phyloP scores from a whole-genome alignment of 2,888 invertebrate species.

The Eupithecia insigniata region DNA sequence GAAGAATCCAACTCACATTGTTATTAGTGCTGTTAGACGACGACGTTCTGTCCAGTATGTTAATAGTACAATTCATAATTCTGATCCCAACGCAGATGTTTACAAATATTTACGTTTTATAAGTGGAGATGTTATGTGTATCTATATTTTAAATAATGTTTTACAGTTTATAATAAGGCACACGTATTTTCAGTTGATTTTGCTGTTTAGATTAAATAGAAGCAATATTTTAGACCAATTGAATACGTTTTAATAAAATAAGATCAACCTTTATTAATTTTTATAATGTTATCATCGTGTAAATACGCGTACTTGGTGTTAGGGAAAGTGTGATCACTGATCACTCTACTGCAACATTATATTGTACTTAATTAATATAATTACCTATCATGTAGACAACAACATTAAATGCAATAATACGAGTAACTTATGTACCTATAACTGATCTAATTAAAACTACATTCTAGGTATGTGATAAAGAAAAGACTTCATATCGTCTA shows the following conservation, averaged over 20 bases:
- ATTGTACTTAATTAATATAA: constrained; percentile 38
- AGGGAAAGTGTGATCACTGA: constrained; percentile 52
- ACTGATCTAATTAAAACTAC: constrained; percentile 41
- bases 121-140: constrained; percentile 60
- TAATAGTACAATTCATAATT: constrained; percentile 49
- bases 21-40: constrained; percentile 72
- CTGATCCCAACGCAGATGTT: constrained; percentile 22
- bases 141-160: constrained; percentile 71
- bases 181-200: constrained; percentile 67
- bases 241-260: constrained; percentile 35
- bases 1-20: constrained; percentile 56
- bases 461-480: constrained; percentile 54
- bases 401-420: constrained; percentile 50
- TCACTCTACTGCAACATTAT: constrained; percentile 38
- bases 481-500: constrained; percentile 57
- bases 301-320: constrained; percentile 53
- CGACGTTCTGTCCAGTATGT: constrained; percentile 77
- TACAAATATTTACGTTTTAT: constrained; percentile 55
- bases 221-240: constrained; percentile 57
- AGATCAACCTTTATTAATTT: constrained; percentile 32
- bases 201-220: constrained; percentile 65
- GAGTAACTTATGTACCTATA: constrained; percentile 49
- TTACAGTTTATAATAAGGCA: constrained; percentile 68
- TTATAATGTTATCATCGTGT: constrained; percentile 45
- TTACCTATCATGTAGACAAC: constrained; percentile 52